phyloP scores from a whole-genome alignment of 2,113 vertebrate genomes.

The Ptyas mucosa region DNA sequence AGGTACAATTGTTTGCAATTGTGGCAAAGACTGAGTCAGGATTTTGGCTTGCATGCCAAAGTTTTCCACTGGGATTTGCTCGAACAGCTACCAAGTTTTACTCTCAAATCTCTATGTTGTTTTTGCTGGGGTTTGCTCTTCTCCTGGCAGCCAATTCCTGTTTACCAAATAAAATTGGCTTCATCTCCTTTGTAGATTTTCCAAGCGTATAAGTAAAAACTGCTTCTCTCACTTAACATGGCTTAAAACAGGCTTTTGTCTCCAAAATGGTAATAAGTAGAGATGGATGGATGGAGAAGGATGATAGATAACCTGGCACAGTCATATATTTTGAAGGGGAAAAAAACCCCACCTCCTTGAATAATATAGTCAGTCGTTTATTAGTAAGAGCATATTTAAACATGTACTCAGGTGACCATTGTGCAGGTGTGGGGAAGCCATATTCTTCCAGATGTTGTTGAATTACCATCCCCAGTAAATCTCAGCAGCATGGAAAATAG shows the following conservation, averaged over 20 bases:
- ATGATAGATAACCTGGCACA: neutral
- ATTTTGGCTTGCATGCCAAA: constrained; percentile 36
- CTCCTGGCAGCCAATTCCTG: constrained; percentile 6
- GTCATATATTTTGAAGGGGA: neutral
- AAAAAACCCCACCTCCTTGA: rapidly evolving
- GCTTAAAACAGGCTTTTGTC: constrained; percentile 15
- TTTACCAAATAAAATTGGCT: constrained; percentile 33
- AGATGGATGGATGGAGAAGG: neutral
- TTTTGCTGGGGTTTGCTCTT: constrained; percentile 19
- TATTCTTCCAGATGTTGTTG: neutral
- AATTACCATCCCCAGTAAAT: neutral
- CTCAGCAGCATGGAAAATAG: neutral
- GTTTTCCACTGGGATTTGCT: constrained; percentile 30
- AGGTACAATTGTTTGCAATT: constrained; percentile 11
- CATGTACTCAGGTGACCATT: neutral
- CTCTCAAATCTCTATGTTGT: constrained; percentile 34
- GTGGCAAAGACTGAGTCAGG: constrained; percentile 30
- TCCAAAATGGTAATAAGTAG: neutral
- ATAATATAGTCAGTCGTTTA: rapidly evolving
- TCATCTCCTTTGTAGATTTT: constrained; percentile 14
- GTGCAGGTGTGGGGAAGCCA: neutral
- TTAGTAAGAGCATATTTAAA: neutral
- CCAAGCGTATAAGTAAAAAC: neutral
- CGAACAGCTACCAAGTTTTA: constrained; percentile 40
- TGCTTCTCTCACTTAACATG: constrained; percentile 1